Evolutionary conservation across 2,888 invertebrate genomes (phyloP).

Genomic region (Augiades crinisus): DNA sequence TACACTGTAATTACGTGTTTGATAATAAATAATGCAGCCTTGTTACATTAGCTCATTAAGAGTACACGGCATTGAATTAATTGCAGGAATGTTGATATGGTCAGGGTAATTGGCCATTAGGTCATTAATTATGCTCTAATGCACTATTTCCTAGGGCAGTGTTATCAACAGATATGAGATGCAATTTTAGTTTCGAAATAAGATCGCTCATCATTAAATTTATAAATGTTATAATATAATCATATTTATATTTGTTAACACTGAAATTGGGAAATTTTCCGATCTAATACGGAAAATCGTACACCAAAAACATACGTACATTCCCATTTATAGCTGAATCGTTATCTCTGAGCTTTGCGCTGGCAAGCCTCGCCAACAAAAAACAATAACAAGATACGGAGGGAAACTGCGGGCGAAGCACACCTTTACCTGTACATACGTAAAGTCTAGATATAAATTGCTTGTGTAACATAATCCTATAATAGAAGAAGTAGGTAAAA

Average conservation of each 20-base stretch:
- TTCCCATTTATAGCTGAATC: conserved; percentile 12
- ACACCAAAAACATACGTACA: background rate
- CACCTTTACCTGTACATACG: background rate
- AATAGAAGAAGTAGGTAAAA: background rate
- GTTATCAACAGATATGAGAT: no score
- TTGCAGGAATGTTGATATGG: conserved; percentile 15
- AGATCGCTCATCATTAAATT: no score
- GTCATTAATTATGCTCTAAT: background rate
- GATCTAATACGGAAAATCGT: background rate
- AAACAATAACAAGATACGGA: conserved; percentile 14
- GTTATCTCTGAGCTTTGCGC: conserved; percentile 6
- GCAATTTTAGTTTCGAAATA: no score
- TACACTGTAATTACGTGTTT: conserved; percentile 30
- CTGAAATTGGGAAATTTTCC: no score
- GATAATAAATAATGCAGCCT: conserved; percentile 26
- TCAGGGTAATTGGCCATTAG: conserved; percentile 11
- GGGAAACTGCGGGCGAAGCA: background rate
- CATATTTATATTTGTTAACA: no score
- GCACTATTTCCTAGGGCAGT: background rate
- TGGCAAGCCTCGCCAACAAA: background rate
- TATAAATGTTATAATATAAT: no score
- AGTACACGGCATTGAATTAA: conserved; percentile 22
- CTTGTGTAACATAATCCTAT: no score
- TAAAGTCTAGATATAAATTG: background rate
- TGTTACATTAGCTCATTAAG: conserved; percentile 23